Evolutionary conservation across 2,113 vertebrate species (phyloP).

Genomic region (Syngnathus typhle): DNA sequence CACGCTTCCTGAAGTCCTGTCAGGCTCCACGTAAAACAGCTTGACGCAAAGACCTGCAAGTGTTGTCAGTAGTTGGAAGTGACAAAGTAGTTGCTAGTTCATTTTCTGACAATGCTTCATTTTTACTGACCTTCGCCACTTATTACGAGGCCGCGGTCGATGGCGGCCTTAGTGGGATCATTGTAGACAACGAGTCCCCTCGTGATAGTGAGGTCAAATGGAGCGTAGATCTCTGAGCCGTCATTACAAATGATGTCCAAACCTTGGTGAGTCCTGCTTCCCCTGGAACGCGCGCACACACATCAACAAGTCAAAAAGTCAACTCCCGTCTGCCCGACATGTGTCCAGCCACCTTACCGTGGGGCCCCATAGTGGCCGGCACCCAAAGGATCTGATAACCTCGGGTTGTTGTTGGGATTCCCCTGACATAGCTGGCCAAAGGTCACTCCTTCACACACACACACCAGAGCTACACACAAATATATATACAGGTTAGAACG

Average conservation of each 20-base stretch:
- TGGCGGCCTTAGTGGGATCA: not conserved
- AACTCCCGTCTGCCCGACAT: not conserved
- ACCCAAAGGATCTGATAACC: not conserved
- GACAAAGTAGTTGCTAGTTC: too few relatives aligned
- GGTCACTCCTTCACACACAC: constrained; percentile 3
- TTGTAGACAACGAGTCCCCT: not conserved
- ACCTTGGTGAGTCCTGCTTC: not conserved
- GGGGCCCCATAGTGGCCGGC: not conserved
- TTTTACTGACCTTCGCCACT: not conserved
- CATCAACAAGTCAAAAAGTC: not conserved
- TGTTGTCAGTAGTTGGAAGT: not conserved
- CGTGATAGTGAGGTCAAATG: not conserved
- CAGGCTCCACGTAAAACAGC: constrained; percentile 3
- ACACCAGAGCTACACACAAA: not conserved
- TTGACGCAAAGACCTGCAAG: constrained; percentile 6
- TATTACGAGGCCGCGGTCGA: not conserved
- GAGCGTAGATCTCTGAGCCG: constrained; percentile 1
- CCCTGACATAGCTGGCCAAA: constrained; percentile 8
- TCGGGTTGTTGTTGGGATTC: not conserved
- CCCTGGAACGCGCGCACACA: not conserved
- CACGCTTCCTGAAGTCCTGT: not conserved
- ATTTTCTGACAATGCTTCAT: too few relatives aligned
- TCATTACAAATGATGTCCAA: not conserved
- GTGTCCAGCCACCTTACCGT: not conserved
- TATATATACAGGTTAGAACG: not conserved